Evolutionary conservation across 2,888 invertebrate genomes (phyloP), one percentile per base, ranked within the genome.

Genomic region (Stenotaenia linearis): DNA sequence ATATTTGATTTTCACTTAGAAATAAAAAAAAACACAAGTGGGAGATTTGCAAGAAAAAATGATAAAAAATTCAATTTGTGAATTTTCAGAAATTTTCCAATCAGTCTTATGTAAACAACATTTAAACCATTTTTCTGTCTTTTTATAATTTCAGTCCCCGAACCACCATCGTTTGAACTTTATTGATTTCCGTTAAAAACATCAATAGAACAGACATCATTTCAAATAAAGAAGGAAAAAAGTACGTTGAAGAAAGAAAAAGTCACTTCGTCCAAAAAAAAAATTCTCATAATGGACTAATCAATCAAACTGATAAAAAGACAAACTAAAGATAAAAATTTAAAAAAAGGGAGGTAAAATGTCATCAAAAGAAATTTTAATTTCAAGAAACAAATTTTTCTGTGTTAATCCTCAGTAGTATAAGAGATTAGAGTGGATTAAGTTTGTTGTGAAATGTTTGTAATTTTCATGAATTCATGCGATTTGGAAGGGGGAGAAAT

Each of bases 271-370:
- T 32, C 6, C 2, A 56, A 23, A 23, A 56, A 21, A 21, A 21
- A 56, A 61, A 61, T 61, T 25, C 69, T 15, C 50, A 15, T 69
- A 69, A 69, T 69, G 69, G 69, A 28, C 69, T 69, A 69, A 69
- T 69, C 69, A 69, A 69, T 69, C 69, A 69, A 69, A 69, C 69
- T 69, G 69, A 69, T 23, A 69, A 69, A 69, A 69, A 28, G 69
- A 69, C 18, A 5, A 50, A 18, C 6, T 9, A 40, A 15, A 7
- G 40, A 12, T 15, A 15, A 40, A 12, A 7, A 15, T 12, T n/a
- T n/a, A n/a, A n/a, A n/a, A n/a, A n/a, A 40, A 2, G 15, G 3
- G 50, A 21, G 18, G 21, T 0, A 1, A 50, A 50, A 5, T 50
- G 32, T 9, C 32, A 32, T 9, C 32, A 32, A 32, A 32, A n/a